phyloP scores from a whole-genome alignment of 1,140 invertebrate genomes.

The Galleria mellonella region DNA sequence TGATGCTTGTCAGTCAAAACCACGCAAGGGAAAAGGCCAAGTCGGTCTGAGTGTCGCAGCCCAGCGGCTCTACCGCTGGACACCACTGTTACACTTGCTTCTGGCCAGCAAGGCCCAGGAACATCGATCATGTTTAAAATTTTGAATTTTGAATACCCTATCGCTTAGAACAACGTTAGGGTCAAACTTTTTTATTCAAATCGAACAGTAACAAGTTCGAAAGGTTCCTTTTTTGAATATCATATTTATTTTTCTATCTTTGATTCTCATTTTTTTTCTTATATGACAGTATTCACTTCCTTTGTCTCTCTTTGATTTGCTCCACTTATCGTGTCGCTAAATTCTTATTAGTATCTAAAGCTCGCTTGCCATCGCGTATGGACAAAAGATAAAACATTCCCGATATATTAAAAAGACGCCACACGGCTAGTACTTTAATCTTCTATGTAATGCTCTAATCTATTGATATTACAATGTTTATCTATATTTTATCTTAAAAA shows the following conservation, averaged over 20 bases:
- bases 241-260: constrained; percentile 12
- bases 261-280: constrained; percentile 11
- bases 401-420: constrained; percentile 23
- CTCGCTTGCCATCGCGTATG: neutral
- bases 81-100: constrained; percentile 49
- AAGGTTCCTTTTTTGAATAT: constrained; percentile 20
- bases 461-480: constrained; percentile 21
- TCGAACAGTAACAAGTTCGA: neutral
- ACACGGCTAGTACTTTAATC: constrained; percentile 14
- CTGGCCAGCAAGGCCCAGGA: constrained; percentile 41
- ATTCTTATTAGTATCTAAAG: neutral
- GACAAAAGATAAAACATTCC: constrained; percentile 30
- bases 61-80: constrained; percentile 45
- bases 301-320: constrained; percentile 12
- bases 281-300: constrained; percentile 20
- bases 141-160: constrained; percentile 11
- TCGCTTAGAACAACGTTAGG: constrained; percentile 1
- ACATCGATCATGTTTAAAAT: constrained; percentile 48
- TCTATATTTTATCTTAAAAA: constrained; percentile 8
- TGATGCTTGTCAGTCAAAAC: constrained; percentile 75
- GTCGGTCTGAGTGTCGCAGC: constrained; percentile 58
- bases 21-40: constrained; percentile 63
- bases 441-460: constrained; percentile 14
- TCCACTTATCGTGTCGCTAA: constrained; percentile 4
- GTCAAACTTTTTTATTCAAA: neutral